Conservation (phyloP, 2,113 vertebrate species). For the Redunca redunca region DNA sequence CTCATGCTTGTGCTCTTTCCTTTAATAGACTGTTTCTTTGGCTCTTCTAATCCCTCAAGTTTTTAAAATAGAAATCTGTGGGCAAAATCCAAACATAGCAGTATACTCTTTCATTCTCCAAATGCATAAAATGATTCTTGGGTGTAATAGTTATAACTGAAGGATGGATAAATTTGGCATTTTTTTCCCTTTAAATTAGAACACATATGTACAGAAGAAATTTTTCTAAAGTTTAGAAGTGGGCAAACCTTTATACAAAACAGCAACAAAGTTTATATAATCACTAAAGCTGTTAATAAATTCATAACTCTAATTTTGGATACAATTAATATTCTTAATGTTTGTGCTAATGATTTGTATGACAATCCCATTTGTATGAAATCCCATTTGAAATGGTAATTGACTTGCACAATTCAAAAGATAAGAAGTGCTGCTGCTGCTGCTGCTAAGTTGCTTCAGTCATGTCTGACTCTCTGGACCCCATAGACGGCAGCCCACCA, state of each 20-base stretch:
- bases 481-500: too few relatives aligned
- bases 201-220: neutral
- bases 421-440: neutral
- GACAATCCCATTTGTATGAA: neutral
- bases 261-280: neutral
- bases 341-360: neutral
- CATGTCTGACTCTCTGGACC: too few relatives aligned
- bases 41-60: neutral
- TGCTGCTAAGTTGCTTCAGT: too few relatives aligned
- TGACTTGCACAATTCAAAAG: neutral
- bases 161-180: neutral
- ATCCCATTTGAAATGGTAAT: neutral
- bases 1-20: neutral
- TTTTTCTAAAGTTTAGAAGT: neutral
- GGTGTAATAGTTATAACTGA: neutral
- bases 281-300: neutral
- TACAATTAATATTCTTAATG: neutral
- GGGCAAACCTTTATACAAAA: neutral
- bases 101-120: neutral
- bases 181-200: neutral
- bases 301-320: neutral
- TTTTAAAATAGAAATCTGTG: constrained; percentile 27
- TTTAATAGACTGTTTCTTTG: neutral
- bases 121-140: neutral
- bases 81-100: neutral